Percentiles rank a stretch among this genome's conserved stretches.
phyloP scores from a whole-genome alignment of 2,797 vertebrate species.

The Diplodus puntazzo region DNA sequence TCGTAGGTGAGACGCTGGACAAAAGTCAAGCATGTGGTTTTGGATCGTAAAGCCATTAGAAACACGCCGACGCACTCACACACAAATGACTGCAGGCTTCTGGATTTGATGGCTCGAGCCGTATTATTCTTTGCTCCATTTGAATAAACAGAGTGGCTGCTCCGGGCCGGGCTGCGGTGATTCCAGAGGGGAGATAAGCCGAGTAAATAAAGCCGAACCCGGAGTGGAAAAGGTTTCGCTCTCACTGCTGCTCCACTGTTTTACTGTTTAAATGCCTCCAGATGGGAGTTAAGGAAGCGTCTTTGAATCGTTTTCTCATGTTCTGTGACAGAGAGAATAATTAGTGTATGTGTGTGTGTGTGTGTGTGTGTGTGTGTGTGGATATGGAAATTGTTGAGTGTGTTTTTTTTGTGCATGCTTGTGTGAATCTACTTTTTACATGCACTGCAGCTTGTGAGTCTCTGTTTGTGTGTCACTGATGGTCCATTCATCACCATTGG shows the following conservation, averaged over 20 bases:
- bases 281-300: slow-evolving; percentile 56
- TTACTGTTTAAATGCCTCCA: slow-evolving; percentile 72
- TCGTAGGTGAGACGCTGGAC: slow-evolving; percentile 50
- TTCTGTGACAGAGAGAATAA: slow-evolving; percentile 22
- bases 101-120: slow-evolving; percentile 49
- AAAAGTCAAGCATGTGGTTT: slow-evolving; percentile 65
- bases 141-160: slow-evolving; percentile 66
- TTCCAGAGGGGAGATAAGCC: slow-evolving; percentile 72
- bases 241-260: slow-evolving; percentile 56
- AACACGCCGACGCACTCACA: slow-evolving; percentile 44
- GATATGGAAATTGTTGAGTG: slow-evolving; percentile 1
- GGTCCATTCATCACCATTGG: slow-evolving; percentile 37
- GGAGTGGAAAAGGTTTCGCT: slow-evolving; percentile 55
- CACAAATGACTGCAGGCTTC: slow-evolving; percentile 60
- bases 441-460: slow-evolving; percentile 5
- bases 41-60: slow-evolving; percentile 53
- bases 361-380: slow-evolving; percentile 19
- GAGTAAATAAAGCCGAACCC: slow-evolving; percentile 71
- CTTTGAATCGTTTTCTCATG: slow-evolving; percentile 26
- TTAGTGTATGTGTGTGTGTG: slow-evolving; percentile 26
- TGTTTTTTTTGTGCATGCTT: slow-evolving; percentile 1
- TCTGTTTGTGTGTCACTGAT: slow-evolving; percentile 43
- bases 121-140: slow-evolving; percentile 69
- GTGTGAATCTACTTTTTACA: slow-evolving; percentile 19
- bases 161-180: slow-evolving; percentile 55